Conservation (phyloP, 2,797 vertebrate genomes). For the Aplochiton taeniatus region DNA sequence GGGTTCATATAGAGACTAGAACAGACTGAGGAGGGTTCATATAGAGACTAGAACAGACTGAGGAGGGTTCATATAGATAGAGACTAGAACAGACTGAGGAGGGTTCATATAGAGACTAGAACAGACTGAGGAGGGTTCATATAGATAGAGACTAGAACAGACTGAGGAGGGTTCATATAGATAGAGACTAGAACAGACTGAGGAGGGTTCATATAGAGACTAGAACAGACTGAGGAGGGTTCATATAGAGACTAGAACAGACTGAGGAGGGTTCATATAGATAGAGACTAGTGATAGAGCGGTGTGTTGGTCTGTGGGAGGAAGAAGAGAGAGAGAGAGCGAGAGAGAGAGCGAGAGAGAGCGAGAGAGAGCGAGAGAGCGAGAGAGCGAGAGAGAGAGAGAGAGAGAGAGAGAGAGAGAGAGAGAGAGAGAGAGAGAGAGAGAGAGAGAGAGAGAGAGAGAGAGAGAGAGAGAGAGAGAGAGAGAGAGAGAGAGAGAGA, state of each 20-base stretch:
- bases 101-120: no score
- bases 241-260: no score
- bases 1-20: no score
- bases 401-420: constrained; percentile 13
- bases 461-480: constrained; percentile 14
- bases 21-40: no score
- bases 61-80: no score
- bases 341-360: constrained; percentile 10
- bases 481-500: constrained; percentile 26
- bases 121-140: no score
- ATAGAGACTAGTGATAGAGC: neutral
- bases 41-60: no score
- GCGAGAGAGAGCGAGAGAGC: constrained; percentile 13
- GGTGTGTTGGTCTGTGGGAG: constrained; percentile 10
- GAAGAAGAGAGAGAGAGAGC: neutral
- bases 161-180: constrained; percentile 11
- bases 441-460: no score
- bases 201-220: no score
- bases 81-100: no score
- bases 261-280: neutral
- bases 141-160: neutral
- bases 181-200: no score
- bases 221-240: constrained; percentile 13
- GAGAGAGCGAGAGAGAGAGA: constrained; percentile 17
- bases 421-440: constrained; percentile 14